phyloP scores from a whole-genome alignment of 2,113 vertebrate genomes.

The Athene noctua region DNA sequence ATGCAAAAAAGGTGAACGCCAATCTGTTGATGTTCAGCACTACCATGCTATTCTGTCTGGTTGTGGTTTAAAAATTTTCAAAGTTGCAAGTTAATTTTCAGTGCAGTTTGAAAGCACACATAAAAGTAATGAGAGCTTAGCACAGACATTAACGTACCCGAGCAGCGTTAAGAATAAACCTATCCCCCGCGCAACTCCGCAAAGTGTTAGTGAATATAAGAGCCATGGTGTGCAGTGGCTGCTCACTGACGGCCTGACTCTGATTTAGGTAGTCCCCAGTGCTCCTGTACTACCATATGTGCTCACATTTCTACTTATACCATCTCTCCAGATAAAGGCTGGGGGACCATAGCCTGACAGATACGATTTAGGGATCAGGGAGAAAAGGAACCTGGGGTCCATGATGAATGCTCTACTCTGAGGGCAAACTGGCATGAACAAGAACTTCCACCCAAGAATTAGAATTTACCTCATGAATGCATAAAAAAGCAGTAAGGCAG shows the following conservation, averaged over 20 bases:
- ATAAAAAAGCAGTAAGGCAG: background rate
- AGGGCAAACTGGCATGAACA: background rate
- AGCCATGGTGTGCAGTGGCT: fast-evolving
- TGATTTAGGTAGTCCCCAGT: background rate
- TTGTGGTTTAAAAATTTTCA: background rate
- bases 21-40: background rate
- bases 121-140: background rate
- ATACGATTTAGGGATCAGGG: background rate
- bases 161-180: background rate
- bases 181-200: background rate
- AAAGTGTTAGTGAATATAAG: background rate
- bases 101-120: background rate
- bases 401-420: background rate
- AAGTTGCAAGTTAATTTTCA: background rate
- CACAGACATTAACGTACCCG: background rate
- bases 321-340: background rate
- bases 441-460: background rate
- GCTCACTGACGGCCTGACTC: background rate
- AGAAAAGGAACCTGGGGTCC: background rate
- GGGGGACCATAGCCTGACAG: no score
- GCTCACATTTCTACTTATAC: background rate
- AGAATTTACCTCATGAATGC: background rate
- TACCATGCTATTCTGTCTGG: background rate
- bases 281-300: background rate
- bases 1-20: background rate